These are phyloP conservation scores for Latrodectus hesperus DNA, from an alignment of 2,888 invertebrate genomes.

Conservation along the genomic window DNA sequence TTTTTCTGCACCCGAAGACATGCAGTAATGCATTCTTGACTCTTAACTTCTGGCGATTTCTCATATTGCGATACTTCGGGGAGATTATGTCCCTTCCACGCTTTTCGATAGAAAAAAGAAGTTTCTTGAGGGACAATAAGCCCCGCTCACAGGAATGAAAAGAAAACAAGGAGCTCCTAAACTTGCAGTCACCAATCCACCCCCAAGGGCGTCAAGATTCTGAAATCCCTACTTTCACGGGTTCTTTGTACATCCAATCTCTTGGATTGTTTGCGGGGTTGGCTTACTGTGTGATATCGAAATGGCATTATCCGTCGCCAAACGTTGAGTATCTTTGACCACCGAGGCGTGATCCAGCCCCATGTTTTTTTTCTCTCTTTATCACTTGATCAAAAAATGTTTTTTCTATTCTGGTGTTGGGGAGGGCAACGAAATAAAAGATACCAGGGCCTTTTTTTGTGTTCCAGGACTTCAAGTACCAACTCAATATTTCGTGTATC, in stretches of 20 bases:
- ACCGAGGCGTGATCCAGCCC: conserved; percentile 33
- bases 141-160: background rate
- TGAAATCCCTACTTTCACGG: conserved; percentile 57
- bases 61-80: too few relatives aligned
- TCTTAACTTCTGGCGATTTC: too few relatives aligned
- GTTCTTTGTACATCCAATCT: conserved; percentile 43
- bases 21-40: too few relatives aligned
- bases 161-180: conserved; percentile 22
- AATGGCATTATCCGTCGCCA: conserved; percentile 59
- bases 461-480: background rate
- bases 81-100: too few relatives aligned
- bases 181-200: too few relatives aligned
- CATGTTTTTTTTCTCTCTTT: conserved; percentile 12
- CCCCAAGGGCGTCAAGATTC: conserved; percentile 22
- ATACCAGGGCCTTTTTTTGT: conserved; percentile 43
- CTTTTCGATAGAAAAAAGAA: too few relatives aligned
- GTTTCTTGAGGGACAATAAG: too few relatives aligned
- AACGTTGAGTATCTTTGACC: conserved; percentile 63
- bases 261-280: conserved; percentile 29
- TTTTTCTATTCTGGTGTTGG: conserved; percentile 35
- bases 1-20: too few relatives aligned
- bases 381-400: conserved; percentile 15
- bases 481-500: conserved; percentile 28
- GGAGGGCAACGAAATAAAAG: conserved; percentile 51
- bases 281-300: conserved; percentile 44